Evolutionary conservation across 2,797 vertebrate genomes (phyloP), one percentile per base, ranked within the genome.

Genomic region (Lithobates pipiens): DNA sequence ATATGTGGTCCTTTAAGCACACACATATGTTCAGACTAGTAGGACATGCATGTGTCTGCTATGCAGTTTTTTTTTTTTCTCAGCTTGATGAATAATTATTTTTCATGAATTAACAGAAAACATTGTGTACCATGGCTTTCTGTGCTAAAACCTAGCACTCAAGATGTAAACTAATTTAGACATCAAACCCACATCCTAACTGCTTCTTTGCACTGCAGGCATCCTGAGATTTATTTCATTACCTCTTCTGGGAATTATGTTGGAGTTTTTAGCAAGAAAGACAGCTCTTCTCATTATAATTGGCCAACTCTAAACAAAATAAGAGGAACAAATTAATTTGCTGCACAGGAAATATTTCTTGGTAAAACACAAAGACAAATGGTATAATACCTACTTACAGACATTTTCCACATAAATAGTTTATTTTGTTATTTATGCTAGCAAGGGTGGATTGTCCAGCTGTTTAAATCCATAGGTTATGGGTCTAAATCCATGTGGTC

Each of bases 241-340:
- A 70, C 32, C 15, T 68, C 8, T 68, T 10, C 15, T 23, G 44
- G n/a, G 46, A 79, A 50, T 79, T 10, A 32, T 69, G 32, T n/a
- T 69, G 25, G 42, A 32, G 44, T 61, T 61, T 77, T 69, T 50
- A 79, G 29, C 25, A 79, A 46, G 44, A 68, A 63, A 32, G 9
- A 32, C 23, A 10, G 23, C 39, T 70, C 27, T 79, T 79, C 39
- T 80, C 65, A n/a, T 80, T 78, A 27, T 80, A 42, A 69, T 25
- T 69, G 42, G 36, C 69, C 10, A 15, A 18, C 25, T 44, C 27
- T 7, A 29, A 8, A 69, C n/a, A 34, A 18, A 67, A n/a, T 10
- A 36, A 61, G 23, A 77, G 23, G 50, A 77, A 27, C 67, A 25
- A 16, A 67, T 77, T 39, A 67, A 61, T 61, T 61, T 61, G 61